Base-by-base conservation (phyloP, 2,113 vertebrate species). In the Siphamia tubifer region DNA sequence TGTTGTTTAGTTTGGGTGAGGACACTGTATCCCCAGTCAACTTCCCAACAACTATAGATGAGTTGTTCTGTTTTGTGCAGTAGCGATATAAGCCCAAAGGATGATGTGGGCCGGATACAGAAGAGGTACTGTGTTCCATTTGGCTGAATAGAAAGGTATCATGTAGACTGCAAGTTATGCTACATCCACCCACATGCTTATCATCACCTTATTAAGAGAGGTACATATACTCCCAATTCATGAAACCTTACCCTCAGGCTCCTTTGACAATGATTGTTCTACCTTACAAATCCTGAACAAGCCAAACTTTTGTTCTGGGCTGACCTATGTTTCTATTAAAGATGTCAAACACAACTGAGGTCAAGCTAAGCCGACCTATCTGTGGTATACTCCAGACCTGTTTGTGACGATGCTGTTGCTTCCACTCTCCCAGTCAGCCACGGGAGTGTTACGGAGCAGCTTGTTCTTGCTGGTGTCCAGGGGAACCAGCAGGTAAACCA, bases 321-420 rank as follows among this genome's bases (percentile, higher is more conserved):
- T 6, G 1, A 5, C 24, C n/a, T 16, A 4, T 43, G 54, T 36
- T 57, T 60, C 17, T 57, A 45, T 1, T 19, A 16, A 23, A 28
- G 12, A 44, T 2, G 10, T 23, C 20, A 13, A 36, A 51, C 4
- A 20, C n/a, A n/a, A n/a, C n/a, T n/a, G n/a, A n/a, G n/a, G n/a
- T n/a, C n/a, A n/a, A n/a, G n/a, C n/a, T n/a, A n/a, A n/a, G n/a
- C n/a, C n/a, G n/a, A n/a, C n/a, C n/a, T n/a, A n/a, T n/a, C n/a
- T n/a, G n/a, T n/a, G n/a, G n/a, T n/a, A n/a, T n/a, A n/a, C n/a
- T n/a, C 5, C 85, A 66, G 39, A 82, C 38, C 77, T 81, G 56
- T 86, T 99, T 25, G 97, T 99, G 81, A 98, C 95, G 40, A 99
- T 96, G 89, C 98, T 99, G 87, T 99, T 99, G 90, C 98, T 99